These are phyloP conservation scores for Trididemnum miniatum DNA, from an alignment of 23 tunicate species.

Conservation along the genomic window DNA sequence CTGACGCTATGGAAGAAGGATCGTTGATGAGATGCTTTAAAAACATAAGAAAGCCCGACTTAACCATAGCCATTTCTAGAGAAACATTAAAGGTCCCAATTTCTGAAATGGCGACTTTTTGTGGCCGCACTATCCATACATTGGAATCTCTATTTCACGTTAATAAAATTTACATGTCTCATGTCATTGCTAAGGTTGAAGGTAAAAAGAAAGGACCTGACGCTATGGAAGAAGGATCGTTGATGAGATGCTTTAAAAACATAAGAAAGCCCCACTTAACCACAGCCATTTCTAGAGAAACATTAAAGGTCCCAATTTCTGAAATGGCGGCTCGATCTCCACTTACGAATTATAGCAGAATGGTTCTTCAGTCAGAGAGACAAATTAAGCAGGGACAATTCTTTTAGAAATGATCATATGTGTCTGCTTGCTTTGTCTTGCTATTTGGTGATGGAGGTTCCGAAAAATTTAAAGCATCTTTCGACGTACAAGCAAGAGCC, in stretches of 20 bases:
- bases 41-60: too few relatives aligned
- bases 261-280: too few relatives aligned
- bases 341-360: background rate
- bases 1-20: too few relatives aligned
- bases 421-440: background rate
- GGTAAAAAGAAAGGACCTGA: too few relatives aligned
- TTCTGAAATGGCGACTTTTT: background rate
- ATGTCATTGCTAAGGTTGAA: too few relatives aligned
- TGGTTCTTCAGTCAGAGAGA: background rate
- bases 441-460: slow-evolving; percentile 14
- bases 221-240: too few relatives aligned
- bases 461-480: background rate
- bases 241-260: too few relatives aligned
- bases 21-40: too few relatives aligned
- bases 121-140: background rate
- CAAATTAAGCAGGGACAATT: background rate
- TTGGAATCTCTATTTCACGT: background rate
- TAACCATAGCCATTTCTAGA: background rate
- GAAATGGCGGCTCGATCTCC: slow-evolving; percentile 9
- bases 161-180: too few relatives aligned
- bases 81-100: background rate
- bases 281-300: background rate
- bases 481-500: slow-evolving; percentile 11
- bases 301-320: background rate
- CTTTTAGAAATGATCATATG: too few relatives aligned